Base-by-base conservation (phyloP, 2,797 vertebrate species). In the Gallirallus australis region DNA sequence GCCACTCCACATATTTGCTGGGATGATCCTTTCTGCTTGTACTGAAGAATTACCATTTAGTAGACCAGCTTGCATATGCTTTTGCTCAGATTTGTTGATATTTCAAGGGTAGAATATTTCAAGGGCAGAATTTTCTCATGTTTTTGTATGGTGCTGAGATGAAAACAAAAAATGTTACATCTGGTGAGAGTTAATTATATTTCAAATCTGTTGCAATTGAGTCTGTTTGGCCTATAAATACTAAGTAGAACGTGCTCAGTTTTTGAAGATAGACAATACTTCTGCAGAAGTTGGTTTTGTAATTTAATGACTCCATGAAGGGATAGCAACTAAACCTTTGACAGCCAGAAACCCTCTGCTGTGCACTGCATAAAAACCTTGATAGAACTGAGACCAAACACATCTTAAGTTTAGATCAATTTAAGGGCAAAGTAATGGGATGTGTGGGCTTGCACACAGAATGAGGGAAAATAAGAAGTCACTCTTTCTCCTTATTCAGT, bases 41-140 rank as follows among this genome's bases (percentile, higher is more conserved):
- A 28, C 37, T 47, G 30, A 61, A 69, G 69, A 77, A 21, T 72
- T 76, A 37, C 28, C 20, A 15, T 45, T 68, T 60, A 28, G 39
- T 71, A 18, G 59, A 82, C 89, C 33, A 81, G 4, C 21, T 80
- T 85, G 50, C 30, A 52, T 80, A 85, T 69, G 31, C 6, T 91
- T 95, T 94, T 89, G 64, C 33, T 89, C 3, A 1, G 23, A 70
- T 92, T 87, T 80, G 25, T 68, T 89, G 60, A 24, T 71, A 64
- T 85, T 94, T 94, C 71, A 85, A 89, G 59, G 66, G 27, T 16
- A 86, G 79, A 91, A 15, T 89, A 85, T 95, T 91, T 83, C 39
- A 90, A 82, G 42, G 37, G n/a, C 25, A 60, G 35, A 92, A 73
- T 92, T 80, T 52, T 80, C 30, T 59, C 60, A 68, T 78, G 28